Conservation (phyloP, 2,797 vertebrate genomes). For the Garrulus glandarius region DNA sequence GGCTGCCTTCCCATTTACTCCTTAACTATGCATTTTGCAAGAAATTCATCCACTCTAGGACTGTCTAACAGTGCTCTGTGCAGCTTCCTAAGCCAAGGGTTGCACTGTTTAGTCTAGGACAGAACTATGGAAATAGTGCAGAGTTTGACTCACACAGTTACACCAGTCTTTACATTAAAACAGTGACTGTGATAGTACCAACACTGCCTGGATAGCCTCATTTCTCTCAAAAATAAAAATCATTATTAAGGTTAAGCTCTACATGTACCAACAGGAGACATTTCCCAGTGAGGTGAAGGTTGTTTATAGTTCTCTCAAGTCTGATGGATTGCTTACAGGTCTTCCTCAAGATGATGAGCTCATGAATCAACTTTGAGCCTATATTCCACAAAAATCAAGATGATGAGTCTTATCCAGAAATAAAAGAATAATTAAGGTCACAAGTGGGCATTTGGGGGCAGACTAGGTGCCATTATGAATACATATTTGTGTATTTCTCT, state of each 20-base stretch:
- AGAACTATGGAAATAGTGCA: background rate
- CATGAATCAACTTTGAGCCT: constrained; percentile 25
- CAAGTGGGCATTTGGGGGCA: background rate
- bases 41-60: background rate
- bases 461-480: background rate
- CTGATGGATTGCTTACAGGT: constrained; percentile 22
- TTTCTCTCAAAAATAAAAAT: background rate
- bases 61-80: background rate
- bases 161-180: background rate
- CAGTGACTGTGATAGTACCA: background rate
- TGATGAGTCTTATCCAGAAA: background rate
- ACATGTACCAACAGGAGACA: background rate
- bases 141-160: background rate
- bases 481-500: background rate
- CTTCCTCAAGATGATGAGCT: background rate
- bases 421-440: background rate
- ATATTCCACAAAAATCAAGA: constrained; percentile 31
- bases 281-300: background rate
- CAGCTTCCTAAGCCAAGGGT: background rate
- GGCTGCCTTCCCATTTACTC: background rate
- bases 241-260: background rate
- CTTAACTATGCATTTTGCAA: background rate
- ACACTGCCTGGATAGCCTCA: background rate
- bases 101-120: background rate
- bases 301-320: background rate